Evolutionary conservation across 1,140 invertebrate genomes (phyloP), one percentile per base, ranked within the genome.

Genomic region (Zaprionus tsacasi): DNA sequence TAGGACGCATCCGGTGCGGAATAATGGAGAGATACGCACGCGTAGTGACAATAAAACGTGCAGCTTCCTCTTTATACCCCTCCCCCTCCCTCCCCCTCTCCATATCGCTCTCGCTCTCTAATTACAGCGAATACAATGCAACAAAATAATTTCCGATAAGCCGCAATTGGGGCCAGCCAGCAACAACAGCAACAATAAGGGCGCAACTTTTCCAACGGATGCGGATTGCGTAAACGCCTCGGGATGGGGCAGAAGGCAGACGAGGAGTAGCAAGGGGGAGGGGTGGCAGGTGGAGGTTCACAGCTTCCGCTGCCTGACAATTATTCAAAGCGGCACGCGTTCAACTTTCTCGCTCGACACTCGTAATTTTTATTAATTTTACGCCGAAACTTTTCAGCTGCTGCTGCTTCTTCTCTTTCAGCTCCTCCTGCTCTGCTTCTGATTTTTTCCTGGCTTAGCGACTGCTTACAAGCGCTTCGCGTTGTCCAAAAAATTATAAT

Each of bases 291-390:
- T 45, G 40, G n/a, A 6, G 40, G 6, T 8, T 15, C n/a, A 15
- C 40, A 15, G 45, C 7, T 50, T 25, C 45, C 17, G 45, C 45
- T 50, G 55, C 25, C 35, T 78, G 57, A 80, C 66, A 78, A 82
- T 87, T 80, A 82, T 79, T 86, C 69, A 71, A 76, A 65, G 38
- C 71, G 57, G 27, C 68, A 79, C 72, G 67, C 55, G 76, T 67
- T 52, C 57, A 86, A 87, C 79, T 86, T 86, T 70, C 35, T 17
- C 36, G 65, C 82, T 76, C 65, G 77, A 60, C 59, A 61, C 79
- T 70, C 74, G 83, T 87, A 87, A 87, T 87, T 87, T 88, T 88
- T 87, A 87, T 87, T 87, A 87, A 87, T 87, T 87, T 88, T 86
- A 82, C 80, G 76, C 70, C 76, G 77, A 65, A 81, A 82, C 79